These are phyloP conservation scores for Chlorodrepanis virens DNA, from an alignment of 2,113 vertebrate species.

Conservation along the genomic window DNA sequence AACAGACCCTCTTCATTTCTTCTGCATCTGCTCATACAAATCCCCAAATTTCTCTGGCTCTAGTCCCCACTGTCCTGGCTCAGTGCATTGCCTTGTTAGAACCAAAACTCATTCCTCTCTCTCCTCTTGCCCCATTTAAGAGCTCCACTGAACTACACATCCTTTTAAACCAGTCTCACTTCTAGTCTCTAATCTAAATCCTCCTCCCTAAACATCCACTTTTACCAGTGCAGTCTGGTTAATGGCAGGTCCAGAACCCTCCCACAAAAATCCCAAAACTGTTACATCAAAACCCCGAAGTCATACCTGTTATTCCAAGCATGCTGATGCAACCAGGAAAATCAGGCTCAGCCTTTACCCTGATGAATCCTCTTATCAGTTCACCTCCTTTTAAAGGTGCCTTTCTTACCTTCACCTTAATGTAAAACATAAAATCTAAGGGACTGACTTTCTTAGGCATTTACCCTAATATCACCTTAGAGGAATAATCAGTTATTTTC, in stretches of 20 bases:
- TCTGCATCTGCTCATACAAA: background rate
- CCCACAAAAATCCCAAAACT: background rate
- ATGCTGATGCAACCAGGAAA: background rate
- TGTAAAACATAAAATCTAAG: background rate
- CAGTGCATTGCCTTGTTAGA: background rate
- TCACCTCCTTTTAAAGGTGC: background rate
- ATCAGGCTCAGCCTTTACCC: background rate
- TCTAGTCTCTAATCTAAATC: background rate
- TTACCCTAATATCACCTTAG: background rate
- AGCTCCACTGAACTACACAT: background rate
- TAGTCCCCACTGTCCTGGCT: background rate
- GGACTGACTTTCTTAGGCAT: background rate
- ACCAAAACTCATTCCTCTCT: background rate
- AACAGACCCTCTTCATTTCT: background rate
- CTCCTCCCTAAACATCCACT: background rate
- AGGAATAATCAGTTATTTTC: background rate
- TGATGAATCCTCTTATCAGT: background rate
- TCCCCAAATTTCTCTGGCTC: background rate
- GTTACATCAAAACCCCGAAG: background rate
- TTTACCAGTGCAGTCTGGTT: background rate
- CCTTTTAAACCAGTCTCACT: background rate
- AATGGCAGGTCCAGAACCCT: fast-evolving
- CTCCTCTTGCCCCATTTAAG: fast-evolving
- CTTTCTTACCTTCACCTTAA: background rate
- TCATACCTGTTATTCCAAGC: background rate